phyloP scores from a whole-genome alignment of 2,888 invertebrate species.

The Acleris holmiana region DNA sequence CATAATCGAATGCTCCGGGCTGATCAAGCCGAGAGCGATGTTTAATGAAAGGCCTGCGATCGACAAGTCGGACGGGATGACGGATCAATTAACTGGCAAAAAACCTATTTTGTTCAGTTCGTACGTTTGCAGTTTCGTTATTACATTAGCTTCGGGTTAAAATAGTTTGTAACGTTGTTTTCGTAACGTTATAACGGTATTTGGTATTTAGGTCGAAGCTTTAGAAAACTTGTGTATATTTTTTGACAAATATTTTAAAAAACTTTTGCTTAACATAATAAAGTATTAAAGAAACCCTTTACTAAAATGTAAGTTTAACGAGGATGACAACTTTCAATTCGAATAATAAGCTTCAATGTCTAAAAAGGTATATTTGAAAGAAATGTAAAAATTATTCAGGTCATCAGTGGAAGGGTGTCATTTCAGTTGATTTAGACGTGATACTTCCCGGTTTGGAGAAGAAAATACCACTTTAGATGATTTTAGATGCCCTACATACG shows the following conservation, averaged over 20 bases:
- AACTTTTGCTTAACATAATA: too few relatives aligned
- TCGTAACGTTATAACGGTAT: too few relatives aligned
- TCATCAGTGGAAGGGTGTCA: conserved; percentile 50
- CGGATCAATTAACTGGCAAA: conserved; percentile 42
- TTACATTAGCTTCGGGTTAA: conserved; percentile 17
- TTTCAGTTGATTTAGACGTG: conserved; percentile 30
- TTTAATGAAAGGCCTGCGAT: conserved; percentile 44
- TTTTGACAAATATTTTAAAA: too few relatives aligned
- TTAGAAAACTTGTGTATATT: too few relatives aligned
- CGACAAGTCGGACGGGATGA: conserved; percentile 47
- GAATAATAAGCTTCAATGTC: conserved; percentile 6
- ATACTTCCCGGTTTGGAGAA: conserved; percentile 3
- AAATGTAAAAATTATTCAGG: too few relatives aligned
- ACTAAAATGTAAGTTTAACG: too few relatives aligned
- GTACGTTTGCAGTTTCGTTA: conserved; percentile 13
- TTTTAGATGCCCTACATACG: not conserved
- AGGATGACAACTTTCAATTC: not conserved
- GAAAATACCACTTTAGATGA: not conserved
- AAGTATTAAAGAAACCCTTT: too few relatives aligned
- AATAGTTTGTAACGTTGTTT: not conserved
- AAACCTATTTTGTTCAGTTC: conserved; percentile 28
- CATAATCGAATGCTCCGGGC: too few relatives aligned
- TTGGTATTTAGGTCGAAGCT: too few relatives aligned
- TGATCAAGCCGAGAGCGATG: conserved; percentile 1
- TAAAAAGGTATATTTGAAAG: too few relatives aligned